Conservation (phyloP, 1,140 invertebrate species). For the Mya arenaria region DNA sequence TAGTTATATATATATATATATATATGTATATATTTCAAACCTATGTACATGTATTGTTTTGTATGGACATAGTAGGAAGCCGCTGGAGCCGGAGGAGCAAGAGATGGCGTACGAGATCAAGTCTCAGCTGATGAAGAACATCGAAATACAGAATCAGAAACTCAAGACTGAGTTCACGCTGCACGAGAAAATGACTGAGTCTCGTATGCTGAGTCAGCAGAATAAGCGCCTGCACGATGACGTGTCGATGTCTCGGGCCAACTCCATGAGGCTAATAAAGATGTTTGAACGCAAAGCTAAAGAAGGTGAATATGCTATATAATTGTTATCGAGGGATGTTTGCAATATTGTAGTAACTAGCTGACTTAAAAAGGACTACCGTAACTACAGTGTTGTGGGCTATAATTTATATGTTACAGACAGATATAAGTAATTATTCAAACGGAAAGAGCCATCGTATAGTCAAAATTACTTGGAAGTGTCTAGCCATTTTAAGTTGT, state of each 20-base stretch:
- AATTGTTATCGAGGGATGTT: too few relatives aligned
- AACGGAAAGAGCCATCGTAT: too few relatives aligned
- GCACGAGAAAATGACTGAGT: conserved; percentile 70
- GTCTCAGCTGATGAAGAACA: conserved; percentile 69
- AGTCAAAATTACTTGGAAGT: too few relatives aligned
- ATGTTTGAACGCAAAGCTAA: conserved; percentile 71
- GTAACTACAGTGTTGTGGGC: too few relatives aligned
- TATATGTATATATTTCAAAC: neutral
- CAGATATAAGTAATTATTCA: too few relatives aligned
- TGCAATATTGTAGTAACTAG: too few relatives aligned
- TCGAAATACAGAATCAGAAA: conserved; percentile 70
- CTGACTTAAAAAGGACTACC: too few relatives aligned
- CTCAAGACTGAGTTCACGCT: conserved; percentile 70
- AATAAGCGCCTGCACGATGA: conserved; percentile 64
- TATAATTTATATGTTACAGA: too few relatives aligned
- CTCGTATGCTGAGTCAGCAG: conserved; percentile 61
- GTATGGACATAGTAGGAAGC: conserved; percentile 42
- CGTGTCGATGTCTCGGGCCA: conserved; percentile 61
- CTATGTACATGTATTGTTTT: neutral
- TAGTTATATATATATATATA: neutral
- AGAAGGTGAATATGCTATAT: conserved; percentile 67
- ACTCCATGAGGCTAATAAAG: conserved; percentile 65
- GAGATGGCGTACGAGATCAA: conserved; percentile 72
- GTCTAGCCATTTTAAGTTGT: too few relatives aligned
- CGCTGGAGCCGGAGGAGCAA: conserved; percentile 68